Evolutionary conservation across 1,140 invertebrate genomes (phyloP).

Genomic region (Drosophila subpulchrella): DNA sequence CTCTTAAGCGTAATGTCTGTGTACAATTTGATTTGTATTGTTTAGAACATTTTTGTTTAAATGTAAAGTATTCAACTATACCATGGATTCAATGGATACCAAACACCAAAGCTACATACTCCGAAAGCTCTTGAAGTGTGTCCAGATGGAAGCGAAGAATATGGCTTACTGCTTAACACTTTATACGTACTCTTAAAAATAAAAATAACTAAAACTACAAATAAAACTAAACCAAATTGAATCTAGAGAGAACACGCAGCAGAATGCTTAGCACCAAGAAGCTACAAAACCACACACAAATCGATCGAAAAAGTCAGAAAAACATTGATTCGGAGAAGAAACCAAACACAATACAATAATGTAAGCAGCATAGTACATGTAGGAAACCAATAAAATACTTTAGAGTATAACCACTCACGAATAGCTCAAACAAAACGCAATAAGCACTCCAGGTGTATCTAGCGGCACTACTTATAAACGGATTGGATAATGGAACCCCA

Average conservation of each 20-base stretch:
- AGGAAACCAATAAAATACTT: conserved; percentile 45
- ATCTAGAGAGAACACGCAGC: conserved; percentile 70
- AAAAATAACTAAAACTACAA: conserved; percentile 25
- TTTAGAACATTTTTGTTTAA: conserved; percentile 14
- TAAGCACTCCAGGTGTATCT: conserved; percentile 26
- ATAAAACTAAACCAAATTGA: conserved; percentile 46
- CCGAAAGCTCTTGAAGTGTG: conserved; percentile 19
- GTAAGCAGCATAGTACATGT: conserved; percentile 53
- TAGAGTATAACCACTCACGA: conserved; percentile 45
- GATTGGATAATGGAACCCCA: conserved; percentile 21
- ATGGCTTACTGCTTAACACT: conserved; percentile 54
- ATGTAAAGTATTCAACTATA: conserved; percentile 43
- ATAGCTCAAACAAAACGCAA: conserved; percentile 46
- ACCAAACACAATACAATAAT: conserved; percentile 32
- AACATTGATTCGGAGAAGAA: conserved; percentile 35
- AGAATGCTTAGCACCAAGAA: conserved; percentile 80
- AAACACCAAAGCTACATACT: conserved; percentile 4
- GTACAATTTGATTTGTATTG: conserved; percentile 21
- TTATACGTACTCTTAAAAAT: conserved; percentile 39
- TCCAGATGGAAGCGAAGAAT: conserved; percentile 13
- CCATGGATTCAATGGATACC: conserved; percentile 1
- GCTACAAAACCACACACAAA: conserved; percentile 71
- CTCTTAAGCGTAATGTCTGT: conserved; percentile 19
- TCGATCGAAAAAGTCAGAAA: conserved; percentile 45
- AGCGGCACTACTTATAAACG: conserved; percentile 16